Conservation (phyloP, 2,113 vertebrate genomes). For the Embiotoca jacksoni region DNA sequence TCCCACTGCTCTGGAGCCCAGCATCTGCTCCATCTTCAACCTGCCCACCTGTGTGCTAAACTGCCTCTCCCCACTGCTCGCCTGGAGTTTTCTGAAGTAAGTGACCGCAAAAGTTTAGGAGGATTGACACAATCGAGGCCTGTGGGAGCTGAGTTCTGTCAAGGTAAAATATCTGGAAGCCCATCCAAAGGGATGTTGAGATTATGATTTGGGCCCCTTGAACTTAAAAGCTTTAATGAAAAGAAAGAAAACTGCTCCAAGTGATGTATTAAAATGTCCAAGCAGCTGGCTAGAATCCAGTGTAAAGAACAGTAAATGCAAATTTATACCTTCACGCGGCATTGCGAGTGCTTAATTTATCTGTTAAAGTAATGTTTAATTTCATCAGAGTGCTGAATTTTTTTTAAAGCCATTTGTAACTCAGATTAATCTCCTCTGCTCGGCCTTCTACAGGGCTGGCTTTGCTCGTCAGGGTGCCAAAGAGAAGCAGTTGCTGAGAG, state of each 20-base stretch:
- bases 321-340: too few species aligned
- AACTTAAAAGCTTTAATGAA: too few species aligned
- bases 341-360: too few species aligned
- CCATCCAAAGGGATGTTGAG: too few species aligned
- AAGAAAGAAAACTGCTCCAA: neutral
- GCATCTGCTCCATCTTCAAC: conserved; percentile 96
- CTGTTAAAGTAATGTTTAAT: neutral
- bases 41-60: conserved; percentile 93
- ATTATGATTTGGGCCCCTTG: too few species aligned
- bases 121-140: neutral
- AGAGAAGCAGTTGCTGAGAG: conserved; percentile 95
- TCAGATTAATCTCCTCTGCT: conserved; percentile 10
- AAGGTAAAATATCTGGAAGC: too few species aligned
- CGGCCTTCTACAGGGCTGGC: conserved; percentile 74
- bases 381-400: neutral
- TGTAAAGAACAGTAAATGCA: too few species aligned
- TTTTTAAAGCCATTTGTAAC: too few species aligned
- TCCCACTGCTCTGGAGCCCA: conserved; percentile 95
- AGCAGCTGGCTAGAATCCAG: too few species aligned
- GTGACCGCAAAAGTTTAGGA: conserved; percentile 34
- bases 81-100: conserved; percentile 96
- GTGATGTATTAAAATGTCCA: too few species aligned
- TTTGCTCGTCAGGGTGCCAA: conserved; percentile 87
- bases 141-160: neutral
- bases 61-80: conserved; percentile 93